Conservation (phyloP, 2,113 vertebrate species). For the Scopus umbretta region DNA sequence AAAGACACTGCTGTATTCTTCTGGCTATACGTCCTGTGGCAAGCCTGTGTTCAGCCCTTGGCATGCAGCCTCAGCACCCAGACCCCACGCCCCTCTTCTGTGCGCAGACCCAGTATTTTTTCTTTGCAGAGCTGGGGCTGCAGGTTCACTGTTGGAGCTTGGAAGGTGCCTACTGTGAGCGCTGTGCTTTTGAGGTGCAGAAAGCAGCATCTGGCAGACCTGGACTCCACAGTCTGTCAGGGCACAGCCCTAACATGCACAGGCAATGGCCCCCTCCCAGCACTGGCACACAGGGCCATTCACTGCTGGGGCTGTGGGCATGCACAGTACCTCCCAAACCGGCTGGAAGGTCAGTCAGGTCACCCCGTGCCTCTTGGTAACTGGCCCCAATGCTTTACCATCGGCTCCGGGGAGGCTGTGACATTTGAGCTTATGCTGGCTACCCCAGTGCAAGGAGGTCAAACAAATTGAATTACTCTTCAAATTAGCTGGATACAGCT, state of each 20-base stretch:
- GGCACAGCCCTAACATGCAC: not conserved
- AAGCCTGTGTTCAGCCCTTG: not conserved
- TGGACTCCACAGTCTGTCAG: accelerated
- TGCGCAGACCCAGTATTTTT: not conserved
- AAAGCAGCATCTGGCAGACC: not conserved
- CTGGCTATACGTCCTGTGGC: not conserved
- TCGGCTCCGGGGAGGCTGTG: not conserved
- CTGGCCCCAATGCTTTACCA: not conserved
- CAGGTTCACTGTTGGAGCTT: not conserved
- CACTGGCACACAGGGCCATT: too few species aligned
- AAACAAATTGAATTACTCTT: slow-evolving; percentile 45
- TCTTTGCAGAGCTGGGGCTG: not conserved
- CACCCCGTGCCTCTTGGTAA: not conserved
- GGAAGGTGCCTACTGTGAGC: accelerated
- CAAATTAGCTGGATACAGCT: slow-evolving; percentile 14
- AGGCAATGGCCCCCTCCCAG: not conserved
- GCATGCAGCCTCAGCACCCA: not conserved
- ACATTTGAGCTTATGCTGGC: not conserved
- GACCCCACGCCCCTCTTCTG: not conserved
- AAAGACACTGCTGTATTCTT: not conserved
- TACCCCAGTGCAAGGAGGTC: not conserved
- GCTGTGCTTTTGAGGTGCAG: not conserved
- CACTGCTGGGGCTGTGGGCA: not conserved
- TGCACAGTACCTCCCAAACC: not conserved
- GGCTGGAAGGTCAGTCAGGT: not conserved